Conservation (phyloP, 2,888 invertebrate species). For the Noctua fimbriata region DNA sequence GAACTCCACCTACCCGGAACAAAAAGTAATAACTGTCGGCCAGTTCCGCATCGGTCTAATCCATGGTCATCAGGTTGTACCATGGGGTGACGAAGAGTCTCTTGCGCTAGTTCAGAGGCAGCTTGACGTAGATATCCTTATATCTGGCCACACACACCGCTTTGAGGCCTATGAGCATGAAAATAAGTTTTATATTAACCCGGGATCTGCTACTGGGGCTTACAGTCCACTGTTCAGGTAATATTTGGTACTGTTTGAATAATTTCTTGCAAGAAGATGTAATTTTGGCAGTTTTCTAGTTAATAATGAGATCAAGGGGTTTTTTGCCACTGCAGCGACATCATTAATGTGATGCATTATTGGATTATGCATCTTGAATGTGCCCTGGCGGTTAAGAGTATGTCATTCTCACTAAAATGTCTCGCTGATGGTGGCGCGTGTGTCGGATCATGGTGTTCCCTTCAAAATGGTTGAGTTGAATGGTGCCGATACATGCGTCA, state of each 20-base stretch:
- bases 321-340: neutral
- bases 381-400: too few relatives aligned
- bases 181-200: conserved; percentile 99
- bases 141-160: conserved; percentile 99
- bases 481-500: too few relatives aligned
- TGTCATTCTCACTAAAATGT: too few relatives aligned
- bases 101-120: conserved; percentile 98
- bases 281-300: neutral
- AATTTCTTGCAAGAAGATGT: neutral
- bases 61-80: conserved; percentile 99
- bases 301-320: neutral
- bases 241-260: conserved; percentile 53
- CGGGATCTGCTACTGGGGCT: conserved; percentile 99
- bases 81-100: conserved; percentile 98
- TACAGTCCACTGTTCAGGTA: conserved; percentile 98
- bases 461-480: too few relatives aligned
- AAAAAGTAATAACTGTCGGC: conserved; percentile 99
- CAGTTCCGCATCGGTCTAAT: conserved; percentile 99
- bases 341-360: neutral
- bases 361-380: too few relatives aligned
- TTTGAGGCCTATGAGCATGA: conserved; percentile 99
- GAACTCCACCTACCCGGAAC: conserved; percentile 98
- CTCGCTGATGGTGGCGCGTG: too few relatives aligned
- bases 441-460: too few relatives aligned
- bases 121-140: conserved; percentile 99